Conservation (phyloP, 2,888 invertebrate species). For the Polymixis flavicincta region DNA sequence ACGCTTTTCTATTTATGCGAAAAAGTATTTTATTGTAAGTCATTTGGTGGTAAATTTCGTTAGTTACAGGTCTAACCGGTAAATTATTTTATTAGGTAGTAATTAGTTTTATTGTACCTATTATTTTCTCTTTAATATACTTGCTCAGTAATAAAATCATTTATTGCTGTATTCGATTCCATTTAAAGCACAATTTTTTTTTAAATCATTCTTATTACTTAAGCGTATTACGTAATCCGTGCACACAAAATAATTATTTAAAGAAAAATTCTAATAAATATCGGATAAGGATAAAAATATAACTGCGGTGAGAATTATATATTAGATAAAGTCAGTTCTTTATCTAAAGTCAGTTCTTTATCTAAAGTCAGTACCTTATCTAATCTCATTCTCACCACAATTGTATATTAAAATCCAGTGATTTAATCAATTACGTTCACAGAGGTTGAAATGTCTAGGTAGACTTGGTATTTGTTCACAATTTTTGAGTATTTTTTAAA, state of each 20-base stretch:
- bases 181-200: constrained; percentile 15
- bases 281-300: too few species aligned
- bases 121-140: constrained; percentile 23
- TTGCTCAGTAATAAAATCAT: constrained; percentile 8
- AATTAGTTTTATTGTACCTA: not conserved
- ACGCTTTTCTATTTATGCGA: constrained; percentile 22
- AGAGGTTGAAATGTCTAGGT: not conserved
- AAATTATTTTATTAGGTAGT: constrained; percentile 7
- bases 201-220: not conserved
- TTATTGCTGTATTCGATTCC: constrained; percentile 9
- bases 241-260: not conserved
- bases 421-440: not conserved
- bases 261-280: not conserved
- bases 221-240: not conserved
- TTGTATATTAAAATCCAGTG: too few species aligned
- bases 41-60: constrained; percentile 2
- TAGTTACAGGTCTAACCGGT: not conserved
- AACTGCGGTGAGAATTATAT: not conserved
- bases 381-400: too few species aligned
- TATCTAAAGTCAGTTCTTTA: not conserved
- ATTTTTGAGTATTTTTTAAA: not conserved
- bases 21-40: constrained; percentile 21
- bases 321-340: too few species aligned
- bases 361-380: not conserved
- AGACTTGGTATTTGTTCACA: not conserved